phyloP scores from a whole-genome alignment of 2,797 vertebrate genomes.

The Pseudochirops corinnae region DNA sequence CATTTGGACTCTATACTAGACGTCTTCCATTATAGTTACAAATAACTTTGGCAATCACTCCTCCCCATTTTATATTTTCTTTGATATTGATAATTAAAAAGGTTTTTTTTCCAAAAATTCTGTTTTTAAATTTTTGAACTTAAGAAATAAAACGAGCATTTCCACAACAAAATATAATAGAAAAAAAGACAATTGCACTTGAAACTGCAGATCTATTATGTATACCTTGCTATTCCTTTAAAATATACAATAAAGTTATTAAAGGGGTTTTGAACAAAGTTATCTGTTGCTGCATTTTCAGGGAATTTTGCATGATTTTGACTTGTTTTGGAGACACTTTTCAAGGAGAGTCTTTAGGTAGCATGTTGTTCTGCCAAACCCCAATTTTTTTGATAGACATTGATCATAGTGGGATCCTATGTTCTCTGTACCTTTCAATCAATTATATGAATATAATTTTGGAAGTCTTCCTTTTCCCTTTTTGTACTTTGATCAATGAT shows the following conservation, averaged over 20 bases:
- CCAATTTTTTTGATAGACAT: neutral
- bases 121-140: neutral
- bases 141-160: neutral
- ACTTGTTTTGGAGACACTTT: neutral
- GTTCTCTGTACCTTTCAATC: neutral
- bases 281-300: neutral
- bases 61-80: neutral
- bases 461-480: neutral
- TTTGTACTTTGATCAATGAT: neutral
- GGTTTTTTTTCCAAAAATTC: neutral
- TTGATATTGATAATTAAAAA: neutral
- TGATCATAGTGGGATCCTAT: neutral
- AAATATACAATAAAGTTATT: neutral
- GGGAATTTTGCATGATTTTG: neutral
- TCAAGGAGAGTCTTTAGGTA: neutral
- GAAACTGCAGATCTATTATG: neutral
- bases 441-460: neutral
- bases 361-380: neutral
- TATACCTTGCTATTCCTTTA: neutral
- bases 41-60: neutral
- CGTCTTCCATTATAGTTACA: neutral
- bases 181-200: neutral
- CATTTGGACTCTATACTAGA: neutral
- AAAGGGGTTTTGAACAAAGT: neutral
- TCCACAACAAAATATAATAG: neutral